Base-by-base conservation (phyloP, 92 coral and sea anemone species). In the Parazoanthus darwini region DNA sequence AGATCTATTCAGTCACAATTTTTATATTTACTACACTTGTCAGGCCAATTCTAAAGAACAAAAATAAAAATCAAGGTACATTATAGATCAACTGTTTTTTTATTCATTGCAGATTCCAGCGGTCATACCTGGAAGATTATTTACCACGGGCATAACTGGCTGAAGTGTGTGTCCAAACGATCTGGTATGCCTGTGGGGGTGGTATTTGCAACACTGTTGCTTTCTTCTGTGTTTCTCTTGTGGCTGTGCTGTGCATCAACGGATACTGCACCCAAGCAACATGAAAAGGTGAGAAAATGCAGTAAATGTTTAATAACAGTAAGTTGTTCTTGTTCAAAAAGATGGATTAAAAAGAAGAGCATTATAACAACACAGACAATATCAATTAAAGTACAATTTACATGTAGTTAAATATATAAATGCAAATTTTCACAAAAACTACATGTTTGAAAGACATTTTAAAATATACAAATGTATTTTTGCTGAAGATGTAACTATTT, bases 111-210 rank as follows among this genome's bases (percentile, higher is more conserved):
- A 87, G 92, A 71, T 88, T 82, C 88, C 42, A 48, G 50, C 26
- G 90, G 92, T 7, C 82, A 82, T 56, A 74, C 93, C 4, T 94
- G 97, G 97, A 90, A 68, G 22, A 93, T 91, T 26, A 86, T 95
- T 29, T 93, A 91, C 77, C 91, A 88, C 58, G 98, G 99, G 14
- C 92, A 83, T 16, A 94, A 92, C 82, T 96, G 99, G 99, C 85
- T 96, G 66, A 92, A 90, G 80, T 96, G 99, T 89, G 99, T 96
- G 26, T 96, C 99, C 39, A 88, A 89, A 15, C 90, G 94, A n/a
- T 95, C 99, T 73, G 98, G 98, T 46, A 89, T 96, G 82, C 99
- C 99, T 8, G 88, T 96, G 91, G 95, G 99, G 99, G 70, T 96
- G 14, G 90, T 96, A 86, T 76, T 94, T 3, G 86, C 93, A 36